Evolutionary conservation across 1,140 invertebrate genomes (phyloP).

Genomic region (Drosophila virilis): DNA sequence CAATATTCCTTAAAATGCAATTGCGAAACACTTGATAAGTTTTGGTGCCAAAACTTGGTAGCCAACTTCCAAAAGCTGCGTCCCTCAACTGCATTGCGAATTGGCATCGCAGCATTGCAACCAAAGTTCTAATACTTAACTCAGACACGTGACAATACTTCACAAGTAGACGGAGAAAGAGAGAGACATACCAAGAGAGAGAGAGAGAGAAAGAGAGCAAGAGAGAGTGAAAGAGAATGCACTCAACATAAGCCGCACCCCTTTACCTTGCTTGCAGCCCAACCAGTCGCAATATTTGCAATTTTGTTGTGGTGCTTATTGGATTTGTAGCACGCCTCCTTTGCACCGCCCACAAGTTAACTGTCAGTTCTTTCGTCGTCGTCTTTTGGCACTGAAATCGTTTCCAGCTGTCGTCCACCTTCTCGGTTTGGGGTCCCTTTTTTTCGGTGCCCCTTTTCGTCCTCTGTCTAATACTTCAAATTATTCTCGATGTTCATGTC

Average conservation of each 20-base stretch:
- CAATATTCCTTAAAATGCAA: slow-evolving; percentile 23
- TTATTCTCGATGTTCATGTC: slow-evolving; percentile 38
- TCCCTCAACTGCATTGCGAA: slow-evolving; percentile 12
- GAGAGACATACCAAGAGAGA: not conserved
- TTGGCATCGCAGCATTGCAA: not conserved
- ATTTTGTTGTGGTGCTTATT: slow-evolving; percentile 51
- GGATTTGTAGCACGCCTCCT: slow-evolving; percentile 44
- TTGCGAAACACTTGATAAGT: slow-evolving; percentile 20
- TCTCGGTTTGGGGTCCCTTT: slow-evolving; percentile 12
- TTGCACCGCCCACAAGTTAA: slow-evolving; percentile 41
- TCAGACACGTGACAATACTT: slow-evolving; percentile 52
- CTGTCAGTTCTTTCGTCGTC: slow-evolving; percentile 39
- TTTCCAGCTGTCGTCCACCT: slow-evolving; percentile 37
- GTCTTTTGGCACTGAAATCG: slow-evolving; percentile 29
- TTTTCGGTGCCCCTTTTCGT: slow-evolving; percentile 26
- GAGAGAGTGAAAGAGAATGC: not conserved
- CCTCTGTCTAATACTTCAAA: slow-evolving; percentile 43
- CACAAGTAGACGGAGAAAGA: not conserved
- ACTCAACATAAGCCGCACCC: not conserved
- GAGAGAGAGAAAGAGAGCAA: not conserved
- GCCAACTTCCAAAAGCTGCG: slow-evolving; percentile 1
- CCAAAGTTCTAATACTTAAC: slow-evolving; percentile 48
- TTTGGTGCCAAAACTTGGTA: slow-evolving; percentile 4
- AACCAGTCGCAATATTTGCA: slow-evolving; percentile 17
- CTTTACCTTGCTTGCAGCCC: not conserved